Base-by-base conservation (phyloP, 64 coral and sea anemone genomes). In the Dendrophyllia cribrosa region DNA sequence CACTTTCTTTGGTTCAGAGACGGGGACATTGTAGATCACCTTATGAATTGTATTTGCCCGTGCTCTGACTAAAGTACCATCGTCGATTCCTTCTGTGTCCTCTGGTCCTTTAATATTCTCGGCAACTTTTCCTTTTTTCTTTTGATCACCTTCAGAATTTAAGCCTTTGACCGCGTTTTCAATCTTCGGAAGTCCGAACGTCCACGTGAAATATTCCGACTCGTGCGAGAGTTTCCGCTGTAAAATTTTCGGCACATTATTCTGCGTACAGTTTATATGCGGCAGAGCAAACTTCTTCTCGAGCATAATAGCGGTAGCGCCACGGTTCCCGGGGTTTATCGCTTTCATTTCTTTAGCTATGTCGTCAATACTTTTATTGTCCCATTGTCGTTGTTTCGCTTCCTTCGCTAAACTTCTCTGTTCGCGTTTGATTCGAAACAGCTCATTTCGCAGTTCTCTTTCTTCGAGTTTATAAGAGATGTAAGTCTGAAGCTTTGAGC, bases 191-290 rank as follows among this genome's bases (percentile, higher is more conserved):
- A 97, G 26, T 9, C 95, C 95, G 9, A 91, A 97, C 13, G 92
- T 94, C 95, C 95, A 97, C 14, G 95, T 94, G 58, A 61, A 97
- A 47, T 90, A 97, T 72, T 94, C 95, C 0, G 95, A 97, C n/a
- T 97, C 95, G 21, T 94, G 79, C 3, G 95, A 97, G 43, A 97
- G 70, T 14, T 26, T 62, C 13, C 95, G 60, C n/a, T 63, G 74
- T 46, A 97, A 64, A 25, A 97, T 97, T 50, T 74, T 89, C 5
- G 92, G 95, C 12, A 94, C 71, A 20, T 97, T 97, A 19, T 72
- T 88, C 55, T 94, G 95, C 67, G 95, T 97, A 19, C 86, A 92
- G 58, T 72, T 94, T 13, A 94, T 73, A 21, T 91, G 75, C n/a
- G 95, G 92, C 3, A 97, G 46, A 56, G 52, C 61, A 53, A 72